phyloP scores from a whole-genome alignment of 1,140 invertebrate species.

The Brachionus sp. region DNA sequence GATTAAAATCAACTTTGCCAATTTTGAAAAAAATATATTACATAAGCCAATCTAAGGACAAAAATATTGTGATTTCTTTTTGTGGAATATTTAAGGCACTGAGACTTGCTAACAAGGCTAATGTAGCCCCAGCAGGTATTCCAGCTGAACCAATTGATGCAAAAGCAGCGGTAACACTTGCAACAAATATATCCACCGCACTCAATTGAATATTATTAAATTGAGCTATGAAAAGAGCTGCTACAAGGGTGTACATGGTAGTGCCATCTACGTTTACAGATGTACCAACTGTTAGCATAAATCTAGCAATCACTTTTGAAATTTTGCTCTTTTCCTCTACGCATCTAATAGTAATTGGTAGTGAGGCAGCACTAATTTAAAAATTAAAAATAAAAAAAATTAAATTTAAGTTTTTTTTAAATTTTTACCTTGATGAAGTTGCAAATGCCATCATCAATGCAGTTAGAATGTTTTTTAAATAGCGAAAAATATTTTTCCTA shows the following conservation, averaged over 20 bases:
- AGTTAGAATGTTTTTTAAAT: conserved; percentile 65
- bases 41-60: conserved; percentile 83
- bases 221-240: conserved; percentile 70
- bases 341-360: conserved; percentile 86
- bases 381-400: not conserved
- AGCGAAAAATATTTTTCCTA: conserved; percentile 64
- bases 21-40: not conserved
- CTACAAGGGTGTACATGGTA: conserved; percentile 63
- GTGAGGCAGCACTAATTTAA: conserved; percentile 75
- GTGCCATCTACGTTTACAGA: conserved; percentile 64
- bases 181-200: conserved; percentile 61
- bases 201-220: conserved; percentile 64
- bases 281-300: conserved; percentile 85
- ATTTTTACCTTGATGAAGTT: conserved; percentile 51
- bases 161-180: conserved; percentile 82
- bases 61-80: conserved; percentile 84
- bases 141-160: conserved; percentile 95
- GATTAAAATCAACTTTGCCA: conserved; percentile 47
- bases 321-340: conserved; percentile 85
- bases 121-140: conserved; percentile 78
- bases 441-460: conserved; percentile 65
- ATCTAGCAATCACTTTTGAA: conserved; percentile 83
- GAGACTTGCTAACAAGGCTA: conserved; percentile 92
- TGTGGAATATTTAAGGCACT: conserved; percentile 85
- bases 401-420: not conserved